phyloP scores from a whole-genome alignment of 2,888 invertebrate species.

The Cephus pygmeus region DNA sequence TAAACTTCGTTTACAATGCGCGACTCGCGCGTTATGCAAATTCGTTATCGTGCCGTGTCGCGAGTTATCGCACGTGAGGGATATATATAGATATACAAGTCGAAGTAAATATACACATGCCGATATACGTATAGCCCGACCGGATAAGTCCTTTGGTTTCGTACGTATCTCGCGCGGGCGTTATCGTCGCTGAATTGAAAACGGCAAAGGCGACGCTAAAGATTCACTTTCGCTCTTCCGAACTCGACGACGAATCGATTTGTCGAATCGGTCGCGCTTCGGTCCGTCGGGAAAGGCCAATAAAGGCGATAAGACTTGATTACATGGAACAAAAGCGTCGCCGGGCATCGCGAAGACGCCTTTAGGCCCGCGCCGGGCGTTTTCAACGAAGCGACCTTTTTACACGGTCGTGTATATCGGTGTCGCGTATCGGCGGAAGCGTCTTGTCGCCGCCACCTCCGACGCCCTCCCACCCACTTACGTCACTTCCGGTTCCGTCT shows the following conservation, averaged over 20 bases:
- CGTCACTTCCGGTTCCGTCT: not conserved
- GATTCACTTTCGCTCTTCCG: not conserved
- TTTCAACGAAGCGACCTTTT: not conserved
- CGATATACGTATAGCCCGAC: not conserved
- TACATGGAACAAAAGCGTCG: conserved; percentile 13
- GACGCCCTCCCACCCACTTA: not conserved
- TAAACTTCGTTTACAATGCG: no score
- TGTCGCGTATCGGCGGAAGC: not conserved
- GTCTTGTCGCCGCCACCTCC: not conserved
- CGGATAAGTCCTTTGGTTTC: not conserved
- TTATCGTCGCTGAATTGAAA: not conserved
- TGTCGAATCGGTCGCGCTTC: not conserved
- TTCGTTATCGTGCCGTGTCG: not conserved
- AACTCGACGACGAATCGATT: not conserved
- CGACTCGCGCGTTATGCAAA: not conserved
- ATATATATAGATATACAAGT: not conserved
- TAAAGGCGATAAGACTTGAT: conserved; percentile 34
- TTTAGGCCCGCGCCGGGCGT: not conserved
- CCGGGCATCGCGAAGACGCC: not conserved
- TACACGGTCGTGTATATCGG: not conserved
- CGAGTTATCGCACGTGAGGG: not conserved
- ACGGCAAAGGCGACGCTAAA: not conserved
- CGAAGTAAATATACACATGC: not conserved
- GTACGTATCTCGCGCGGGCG: not conserved
- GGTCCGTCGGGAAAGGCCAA: conserved; percentile 23